phyloP scores from a whole-genome alignment of 2,113 vertebrate species.

The Actenoides hombroni region DNA sequence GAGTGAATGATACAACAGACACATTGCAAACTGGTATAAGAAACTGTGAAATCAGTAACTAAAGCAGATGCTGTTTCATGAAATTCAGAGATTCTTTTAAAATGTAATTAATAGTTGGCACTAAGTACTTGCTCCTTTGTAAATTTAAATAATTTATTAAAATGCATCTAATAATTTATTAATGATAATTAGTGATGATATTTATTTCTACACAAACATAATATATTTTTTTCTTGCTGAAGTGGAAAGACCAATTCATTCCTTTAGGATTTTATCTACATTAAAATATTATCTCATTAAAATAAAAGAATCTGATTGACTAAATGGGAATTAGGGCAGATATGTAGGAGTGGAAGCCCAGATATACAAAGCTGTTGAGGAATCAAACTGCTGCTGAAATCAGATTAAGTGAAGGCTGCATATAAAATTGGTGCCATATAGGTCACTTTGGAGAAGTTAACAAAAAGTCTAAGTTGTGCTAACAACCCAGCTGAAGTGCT shows the following conservation, averaged over 20 bases:
- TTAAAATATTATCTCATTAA: neutral
- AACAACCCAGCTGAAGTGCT: neutral
- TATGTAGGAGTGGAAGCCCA: neutral
- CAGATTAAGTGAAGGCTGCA: neutral
- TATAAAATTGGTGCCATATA: neutral
- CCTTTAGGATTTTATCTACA: neutral
- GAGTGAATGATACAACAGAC: neutral
- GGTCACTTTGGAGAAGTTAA: neutral
- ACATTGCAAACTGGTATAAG: neutral
- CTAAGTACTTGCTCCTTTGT: neutral
- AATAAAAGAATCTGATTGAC: neutral
- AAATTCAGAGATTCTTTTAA: neutral
- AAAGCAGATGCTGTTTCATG: neutral
- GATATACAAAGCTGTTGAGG: neutral
- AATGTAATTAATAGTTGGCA: neutral
- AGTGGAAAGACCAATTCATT: neutral
- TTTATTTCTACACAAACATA: neutral
- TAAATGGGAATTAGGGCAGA: neutral
- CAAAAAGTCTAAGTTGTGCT: neutral
- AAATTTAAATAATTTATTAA: constrained; percentile 1
- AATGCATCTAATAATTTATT: neutral
- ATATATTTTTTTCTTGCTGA: neutral
- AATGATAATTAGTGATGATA: neutral
- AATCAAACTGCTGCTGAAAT: neutral
- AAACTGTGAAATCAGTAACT: neutral